phyloP scores from a whole-genome alignment of 2,797 vertebrate species.

The Ispidina lecontei region DNA sequence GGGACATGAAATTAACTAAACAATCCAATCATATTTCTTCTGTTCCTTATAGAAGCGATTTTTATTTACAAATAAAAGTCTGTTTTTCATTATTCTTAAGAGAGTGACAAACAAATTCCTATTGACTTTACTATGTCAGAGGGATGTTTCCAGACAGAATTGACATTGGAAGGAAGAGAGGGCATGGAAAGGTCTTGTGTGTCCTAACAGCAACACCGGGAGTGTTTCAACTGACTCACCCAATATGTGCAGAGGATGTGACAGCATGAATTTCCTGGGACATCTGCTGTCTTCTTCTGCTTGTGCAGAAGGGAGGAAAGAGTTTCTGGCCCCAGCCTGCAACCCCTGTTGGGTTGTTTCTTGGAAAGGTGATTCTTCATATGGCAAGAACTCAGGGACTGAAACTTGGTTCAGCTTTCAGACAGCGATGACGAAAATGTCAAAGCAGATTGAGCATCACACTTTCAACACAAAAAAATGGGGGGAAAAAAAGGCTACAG shows the following conservation, averaged over 20 bases:
- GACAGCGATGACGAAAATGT: not conserved
- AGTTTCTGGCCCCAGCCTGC: slow-evolving; percentile 12
- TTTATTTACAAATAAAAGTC: not conserved
- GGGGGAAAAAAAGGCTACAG: not conserved
- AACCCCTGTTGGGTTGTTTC: slow-evolving; percentile 34
- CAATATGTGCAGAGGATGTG: not conserved
- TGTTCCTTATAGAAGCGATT: not conserved
- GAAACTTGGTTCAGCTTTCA: not conserved
- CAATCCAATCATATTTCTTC: not conserved
- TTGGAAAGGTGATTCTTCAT: not conserved
- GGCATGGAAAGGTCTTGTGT: not conserved
- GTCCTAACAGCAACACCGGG: not conserved
- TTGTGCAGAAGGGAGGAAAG: not conserved
- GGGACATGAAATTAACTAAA: not conserved
- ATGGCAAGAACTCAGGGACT: not conserved
- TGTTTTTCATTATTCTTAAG: not conserved
- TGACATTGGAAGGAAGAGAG: not conserved
- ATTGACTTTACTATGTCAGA: not conserved
- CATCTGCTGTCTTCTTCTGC: slow-evolving; percentile 47
- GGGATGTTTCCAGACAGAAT: not conserved
- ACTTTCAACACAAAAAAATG: not conserved
- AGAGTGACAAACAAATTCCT: not conserved
- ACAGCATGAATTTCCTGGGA: not conserved
- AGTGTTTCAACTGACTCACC: not conserved
- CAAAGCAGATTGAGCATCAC: not conserved